Conservation (phyloP, 2,113 vertebrate species). For the Aythya baeri region DNA sequence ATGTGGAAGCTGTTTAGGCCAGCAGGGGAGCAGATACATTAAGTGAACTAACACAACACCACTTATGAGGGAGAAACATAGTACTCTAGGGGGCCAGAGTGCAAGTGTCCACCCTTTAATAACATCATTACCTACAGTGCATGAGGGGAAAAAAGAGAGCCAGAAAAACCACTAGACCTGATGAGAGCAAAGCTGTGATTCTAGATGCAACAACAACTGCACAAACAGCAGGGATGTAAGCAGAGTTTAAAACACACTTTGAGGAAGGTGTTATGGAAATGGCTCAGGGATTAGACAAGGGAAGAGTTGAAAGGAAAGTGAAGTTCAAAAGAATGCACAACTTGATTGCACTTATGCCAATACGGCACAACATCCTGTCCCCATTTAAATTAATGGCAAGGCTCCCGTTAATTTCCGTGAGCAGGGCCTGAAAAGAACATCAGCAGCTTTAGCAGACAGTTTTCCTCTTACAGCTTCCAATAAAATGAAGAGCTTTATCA, state of each 20-base stretch:
- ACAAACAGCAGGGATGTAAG: constrained; percentile 25
- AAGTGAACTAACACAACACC: neutral
- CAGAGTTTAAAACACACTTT: neutral
- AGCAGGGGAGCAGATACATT: neutral
- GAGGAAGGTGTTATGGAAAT: neutral
- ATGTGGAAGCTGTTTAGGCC: neutral
- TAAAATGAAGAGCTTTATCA: neutral
- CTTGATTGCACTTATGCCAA: constrained; percentile 48
- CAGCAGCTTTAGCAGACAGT: neutral
- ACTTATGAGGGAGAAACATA: neutral
- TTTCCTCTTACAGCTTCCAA: neutral
- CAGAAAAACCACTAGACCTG: neutral
- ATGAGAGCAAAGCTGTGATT: constrained; percentile 21
- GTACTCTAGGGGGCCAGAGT: neutral
- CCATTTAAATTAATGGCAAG: constrained; percentile 47
- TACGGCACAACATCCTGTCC: constrained; percentile 55
- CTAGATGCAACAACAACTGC: neutral
- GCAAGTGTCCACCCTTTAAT: neutral
- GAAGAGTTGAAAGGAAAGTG: constrained; percentile 10
- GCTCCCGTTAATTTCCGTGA: constrained; percentile 60
- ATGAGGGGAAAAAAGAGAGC: neutral
- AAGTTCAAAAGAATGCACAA: constrained; percentile 22
- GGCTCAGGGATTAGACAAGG: neutral
- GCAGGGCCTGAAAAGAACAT: constrained; percentile 10
- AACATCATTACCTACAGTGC: neutral